Evolutionary conservation across 2,113 vertebrate genomes (phyloP), one percentile per base, ranked within the genome.

Genomic region (Sialia sialis): DNA sequence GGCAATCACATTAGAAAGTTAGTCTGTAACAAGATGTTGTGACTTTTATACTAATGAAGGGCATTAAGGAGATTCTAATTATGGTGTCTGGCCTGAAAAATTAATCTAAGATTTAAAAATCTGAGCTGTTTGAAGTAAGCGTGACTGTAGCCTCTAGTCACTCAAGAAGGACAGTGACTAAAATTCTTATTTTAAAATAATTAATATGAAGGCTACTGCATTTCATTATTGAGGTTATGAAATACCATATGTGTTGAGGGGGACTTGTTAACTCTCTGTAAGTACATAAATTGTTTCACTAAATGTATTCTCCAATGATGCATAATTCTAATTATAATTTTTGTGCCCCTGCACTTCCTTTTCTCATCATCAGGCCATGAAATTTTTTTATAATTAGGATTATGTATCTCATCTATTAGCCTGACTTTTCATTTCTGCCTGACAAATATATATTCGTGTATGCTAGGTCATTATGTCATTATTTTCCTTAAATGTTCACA

Each of bases 61-160:
- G 29, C 72, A 89, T 67, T 90, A 88, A 93, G 92, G 86, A 92
- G 43, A 80, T 84, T 90, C 79, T 80, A 93, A 93, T 92, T 89
- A 83, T 59, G 55, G 55, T 77, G n/a, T 36, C 39, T 74, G n/a
- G 56, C 75, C 60, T 74, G 60, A 86, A 93, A 89, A 92, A 81
- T 90, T 93, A 72, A 93, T 92, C 72, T 75, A 63, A 92, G 38
- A 48, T 77, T 72, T 92, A 67, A 96, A 95, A 96, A 90, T 90
- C 20, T 3, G 13, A 74, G 55, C 9, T 67, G 29, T 86, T 95
- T 90, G 79, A 90, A 90, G 83, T 67, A 77, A 94, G 32, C 1
- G 0, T 80, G 70, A 55, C 55, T 84, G 44, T 76, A 93, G 64
- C 75, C 48, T 93, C 66, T 43, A 93, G 64, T 86, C 43, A 82